These are phyloP conservation scores for Cyanocitta stelleri DNA, from an alignment of 2,113 vertebrate genomes.

Conservation along the genomic window DNA sequence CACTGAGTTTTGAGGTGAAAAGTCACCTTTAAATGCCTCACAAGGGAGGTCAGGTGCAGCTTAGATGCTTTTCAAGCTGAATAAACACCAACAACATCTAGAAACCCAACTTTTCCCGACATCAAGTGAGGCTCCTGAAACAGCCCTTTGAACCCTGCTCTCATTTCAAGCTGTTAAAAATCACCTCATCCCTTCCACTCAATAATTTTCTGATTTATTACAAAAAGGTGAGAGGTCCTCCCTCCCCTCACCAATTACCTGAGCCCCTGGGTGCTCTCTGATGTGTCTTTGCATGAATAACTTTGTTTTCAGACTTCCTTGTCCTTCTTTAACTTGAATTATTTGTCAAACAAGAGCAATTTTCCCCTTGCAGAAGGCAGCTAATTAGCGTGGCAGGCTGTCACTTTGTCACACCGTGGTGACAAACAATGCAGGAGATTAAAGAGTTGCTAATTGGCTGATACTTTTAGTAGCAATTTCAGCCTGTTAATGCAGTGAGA, in stretches of 20 bases:
- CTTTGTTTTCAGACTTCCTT: neutral
- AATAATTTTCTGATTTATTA: neutral
- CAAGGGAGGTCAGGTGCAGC: neutral
- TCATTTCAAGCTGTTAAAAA: neutral
- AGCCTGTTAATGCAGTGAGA: neutral
- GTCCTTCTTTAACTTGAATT: constrained; percentile 10
- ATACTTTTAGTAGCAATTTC: constrained; percentile 37
- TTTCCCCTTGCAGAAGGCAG: constrained; percentile 28
- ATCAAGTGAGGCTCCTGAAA: neutral
- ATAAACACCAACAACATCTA: neutral
- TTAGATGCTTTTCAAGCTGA: neutral
- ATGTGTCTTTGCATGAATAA: neutral
- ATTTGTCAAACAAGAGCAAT: constrained; percentile 51
- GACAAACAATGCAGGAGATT: constrained; percentile 49
- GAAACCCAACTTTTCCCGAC: neutral
- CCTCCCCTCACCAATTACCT: neutral
- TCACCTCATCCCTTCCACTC: neutral
- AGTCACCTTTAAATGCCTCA: neutral
- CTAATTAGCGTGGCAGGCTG: constrained; percentile 37
- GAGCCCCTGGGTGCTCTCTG: neutral
- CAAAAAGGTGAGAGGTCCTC: neutral
- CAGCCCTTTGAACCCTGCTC: neutral
- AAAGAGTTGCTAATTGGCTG: constrained; percentile 61
- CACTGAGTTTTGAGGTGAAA: neutral
- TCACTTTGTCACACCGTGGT: constrained; percentile 42